phyloP scores from a whole-genome alignment of 2,113 vertebrate genomes.

The Chascanopsetta lugubris region DNA sequence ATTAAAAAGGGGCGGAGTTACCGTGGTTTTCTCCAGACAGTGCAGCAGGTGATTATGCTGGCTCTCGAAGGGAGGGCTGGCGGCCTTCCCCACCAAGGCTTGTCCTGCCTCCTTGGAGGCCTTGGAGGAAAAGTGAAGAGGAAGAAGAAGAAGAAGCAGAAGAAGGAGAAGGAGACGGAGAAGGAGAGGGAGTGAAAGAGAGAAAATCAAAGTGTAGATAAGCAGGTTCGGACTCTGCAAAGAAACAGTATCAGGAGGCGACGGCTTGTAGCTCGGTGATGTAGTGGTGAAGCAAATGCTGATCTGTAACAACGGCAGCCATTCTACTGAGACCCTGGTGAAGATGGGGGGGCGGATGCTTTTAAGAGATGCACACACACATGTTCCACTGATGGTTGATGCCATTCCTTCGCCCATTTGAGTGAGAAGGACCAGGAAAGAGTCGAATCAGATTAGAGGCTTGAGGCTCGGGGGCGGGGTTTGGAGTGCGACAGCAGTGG shows the following conservation, averaged over 20 bases:
- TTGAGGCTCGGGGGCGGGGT: too few relatives aligned
- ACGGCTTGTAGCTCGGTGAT: conserved; percentile 51
- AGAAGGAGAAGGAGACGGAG: too few relatives aligned
- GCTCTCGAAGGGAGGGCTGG: conserved; percentile 91
- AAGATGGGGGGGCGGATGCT: conserved; percentile 32
- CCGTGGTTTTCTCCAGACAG: conserved; percentile 99
- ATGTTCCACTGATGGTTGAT: conserved; percentile 41
- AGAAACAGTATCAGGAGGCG: conserved; percentile 56
- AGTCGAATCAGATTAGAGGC: conserved; percentile 58
- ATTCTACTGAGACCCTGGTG: conserved; percentile 68
- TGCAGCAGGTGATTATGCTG: conserved; percentile 98
- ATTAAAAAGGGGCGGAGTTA: conserved; percentile 71
- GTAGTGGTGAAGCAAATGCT: conserved; percentile 66
- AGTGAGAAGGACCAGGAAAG: conserved; percentile 31
- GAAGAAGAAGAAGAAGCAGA: too few relatives aligned
- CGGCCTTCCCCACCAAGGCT: conserved; percentile 88
- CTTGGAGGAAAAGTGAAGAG: conserved; percentile 79
- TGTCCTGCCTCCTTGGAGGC: conserved; percentile 91
- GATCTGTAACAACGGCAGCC: conserved; percentile 76
- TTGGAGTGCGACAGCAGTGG: conserved; percentile 69
- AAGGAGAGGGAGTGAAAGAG: too few relatives aligned
- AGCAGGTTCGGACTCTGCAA: conserved; percentile 29
- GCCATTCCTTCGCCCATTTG: conserved; percentile 47
- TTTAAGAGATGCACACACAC: conserved; percentile 54
- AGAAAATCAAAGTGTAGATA: conserved; percentile 39